Evolutionary conservation across 1,140 invertebrate genomes (phyloP), one percentile per base, ranked within the genome.

Genomic region (Battus philenor): DNA sequence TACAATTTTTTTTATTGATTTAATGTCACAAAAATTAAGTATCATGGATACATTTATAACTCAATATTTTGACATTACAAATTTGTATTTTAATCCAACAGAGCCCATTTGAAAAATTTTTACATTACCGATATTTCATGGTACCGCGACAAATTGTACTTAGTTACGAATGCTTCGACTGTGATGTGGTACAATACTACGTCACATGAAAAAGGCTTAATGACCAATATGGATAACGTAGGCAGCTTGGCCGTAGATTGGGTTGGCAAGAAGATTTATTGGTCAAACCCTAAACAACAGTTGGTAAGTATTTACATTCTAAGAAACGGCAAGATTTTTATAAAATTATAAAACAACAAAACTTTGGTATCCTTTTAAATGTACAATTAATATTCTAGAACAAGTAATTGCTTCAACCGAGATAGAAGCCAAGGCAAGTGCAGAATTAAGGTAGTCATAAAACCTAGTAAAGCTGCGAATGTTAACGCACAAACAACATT

Each of bases 261-360:
- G 94, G 90, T 97, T 16, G 94, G 94, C 0, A 91, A 91, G 15
- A 93, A 94, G 68, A 71, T 98, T 0, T 98, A 97, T 67, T 98
- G 95, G 95, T 93, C 94, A 0, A 94, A 93, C 82, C 91, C 92
- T 6, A 93, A 93, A 72, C 91, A 93, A 67, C 93, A 95, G 78
- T 84, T 92, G 75, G 92, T 93, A 86, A 89, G 84, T 77, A 24
- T 18, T 8, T n/a, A n/a, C n/a, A n/a, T n/a, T n/a, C n/a, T n/a
- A n/a, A n/a, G n/a, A n/a, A n/a, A n/a, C n/a, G n/a, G n/a, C n/a
- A n/a, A n/a, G n/a, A n/a, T n/a, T n/a, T n/a, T n/a, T n/a, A n/a
- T n/a, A n/a, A n/a, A n/a, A n/a, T n/a, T n/a, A n/a, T n/a, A n/a
- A n/a, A n/a, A n/a, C n/a, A n/a, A n/a, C n/a, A n/a, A n/a, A n/a